Evolutionary conservation across 2,113 vertebrate species (phyloP).

Genomic region (Neoarius graeffei): DNA sequence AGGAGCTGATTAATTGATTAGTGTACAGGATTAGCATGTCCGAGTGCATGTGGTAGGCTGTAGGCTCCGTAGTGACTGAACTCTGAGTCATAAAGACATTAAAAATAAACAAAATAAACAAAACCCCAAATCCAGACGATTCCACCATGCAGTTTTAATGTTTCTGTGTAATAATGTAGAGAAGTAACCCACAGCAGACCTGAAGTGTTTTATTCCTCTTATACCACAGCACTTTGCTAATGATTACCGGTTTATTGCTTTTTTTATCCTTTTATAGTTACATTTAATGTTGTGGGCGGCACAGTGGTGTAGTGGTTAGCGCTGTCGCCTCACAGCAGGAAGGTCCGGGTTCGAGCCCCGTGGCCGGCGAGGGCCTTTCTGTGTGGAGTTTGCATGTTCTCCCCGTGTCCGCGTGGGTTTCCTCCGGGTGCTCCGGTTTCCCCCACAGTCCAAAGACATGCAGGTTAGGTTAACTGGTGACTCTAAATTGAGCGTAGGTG

Average conservation of each 20-base stretch:
- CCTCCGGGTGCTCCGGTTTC: no score
- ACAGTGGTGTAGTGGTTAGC: no score
- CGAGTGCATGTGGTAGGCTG: background rate
- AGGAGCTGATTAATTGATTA: background rate
- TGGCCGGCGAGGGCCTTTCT: no score
- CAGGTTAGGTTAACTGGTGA: no score
- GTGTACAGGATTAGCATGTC: background rate
- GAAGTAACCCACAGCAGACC: background rate
- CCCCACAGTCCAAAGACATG: no score
- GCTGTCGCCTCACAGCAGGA: no score
- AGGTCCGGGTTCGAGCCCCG: no score
- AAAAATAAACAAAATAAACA: background rate
- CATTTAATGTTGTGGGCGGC: background rate
- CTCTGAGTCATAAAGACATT: background rate
- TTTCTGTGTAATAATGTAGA: background rate
- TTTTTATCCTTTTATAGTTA: background rate
- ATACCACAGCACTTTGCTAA: no score
- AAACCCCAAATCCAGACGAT: background rate
- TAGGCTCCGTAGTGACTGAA: background rate
- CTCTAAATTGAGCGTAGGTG: no score
- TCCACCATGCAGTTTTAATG: background rate
- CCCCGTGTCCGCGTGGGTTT: no score
- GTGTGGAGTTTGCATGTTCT: no score
- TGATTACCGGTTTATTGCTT: no score
- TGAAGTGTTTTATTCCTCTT: background rate